Conservation (phyloP, 2,888 invertebrate species). For the Biston betularia region DNA sequence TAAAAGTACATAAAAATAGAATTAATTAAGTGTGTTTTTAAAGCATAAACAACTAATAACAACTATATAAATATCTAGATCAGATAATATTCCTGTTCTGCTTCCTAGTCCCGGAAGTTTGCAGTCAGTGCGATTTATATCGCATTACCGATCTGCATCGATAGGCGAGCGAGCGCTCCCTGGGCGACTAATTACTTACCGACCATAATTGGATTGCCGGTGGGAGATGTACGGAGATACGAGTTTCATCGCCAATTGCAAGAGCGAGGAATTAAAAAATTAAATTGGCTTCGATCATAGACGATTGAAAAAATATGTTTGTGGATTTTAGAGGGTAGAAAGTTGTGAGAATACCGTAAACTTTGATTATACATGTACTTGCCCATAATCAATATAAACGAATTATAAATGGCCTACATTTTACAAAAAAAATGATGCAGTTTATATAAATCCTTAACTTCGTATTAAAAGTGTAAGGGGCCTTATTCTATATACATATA, state of each 20-base stretch:
- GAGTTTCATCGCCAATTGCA: constrained; percentile 3
- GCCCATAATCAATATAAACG: too few relatives aligned
- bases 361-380: too few relatives aligned
- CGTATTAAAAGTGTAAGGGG: too few relatives aligned
- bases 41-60: neutral
- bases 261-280: constrained; percentile 6
- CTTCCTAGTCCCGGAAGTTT: constrained; percentile 15
- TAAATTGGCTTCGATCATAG: neutral
- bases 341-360: too few relatives aligned
- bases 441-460: too few relatives aligned
- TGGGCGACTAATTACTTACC: constrained; percentile 57
- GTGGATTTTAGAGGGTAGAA: neutral
- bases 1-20: too few relatives aligned
- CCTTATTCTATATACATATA: too few relatives aligned
- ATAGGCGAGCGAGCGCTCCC: constrained; percentile 49
- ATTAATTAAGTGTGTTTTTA: neutral
- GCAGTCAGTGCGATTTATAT: constrained; percentile 28
- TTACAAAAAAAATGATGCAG: too few relatives aligned
- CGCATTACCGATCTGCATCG: constrained; percentile 49
- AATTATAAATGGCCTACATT: too few relatives aligned
- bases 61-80: neutral
- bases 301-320: constrained; percentile 1
- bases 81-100: neutral
- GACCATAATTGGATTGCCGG: constrained; percentile 59
- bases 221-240: constrained; percentile 31